A percentile compares a stretch with the other conserved stretches of the same genome.
These are phyloP conservation scores for Zoanthus solanderi DNA, from an alignment of 92 coral and sea anemone species.

Conservation along the genomic window DNA sequence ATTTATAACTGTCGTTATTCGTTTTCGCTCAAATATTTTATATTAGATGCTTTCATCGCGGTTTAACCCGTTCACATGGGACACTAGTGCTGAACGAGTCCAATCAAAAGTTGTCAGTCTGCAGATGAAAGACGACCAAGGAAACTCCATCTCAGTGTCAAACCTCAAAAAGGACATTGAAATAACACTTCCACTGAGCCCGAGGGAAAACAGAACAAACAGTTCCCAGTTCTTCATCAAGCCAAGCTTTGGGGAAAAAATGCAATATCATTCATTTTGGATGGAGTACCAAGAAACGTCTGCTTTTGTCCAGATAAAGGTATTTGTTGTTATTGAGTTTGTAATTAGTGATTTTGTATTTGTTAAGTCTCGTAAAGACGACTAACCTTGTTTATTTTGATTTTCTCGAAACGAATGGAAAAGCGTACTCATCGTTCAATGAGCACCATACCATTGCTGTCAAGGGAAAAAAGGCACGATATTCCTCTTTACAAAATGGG, in stretches of 20 bases:
- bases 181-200: conserved; percentile 53
- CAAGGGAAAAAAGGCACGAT: too few species aligned
- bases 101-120: conserved; percentile 66
- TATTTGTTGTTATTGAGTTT: neutral
- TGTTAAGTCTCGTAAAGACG: too few species aligned
- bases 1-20: neutral
- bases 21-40: neutral
- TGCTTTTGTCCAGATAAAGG: conserved; percentile 47
- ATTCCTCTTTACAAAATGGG: too few species aligned
- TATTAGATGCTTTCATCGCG: conserved; percentile 59
- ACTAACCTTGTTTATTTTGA: too few species aligned
- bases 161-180: conserved; percentile 68
- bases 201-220: neutral
- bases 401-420: too few species aligned
- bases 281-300: conserved; percentile 51
- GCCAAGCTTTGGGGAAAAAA: conserved; percentile 54
- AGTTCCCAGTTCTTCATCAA: conserved; percentile 61
- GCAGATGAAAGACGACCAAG: conserved; percentile 62
- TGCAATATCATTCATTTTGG: conserved; percentile 69
- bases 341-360: neutral
- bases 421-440: too few species aligned
- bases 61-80: conserved; percentile 88
- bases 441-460: too few species aligned
- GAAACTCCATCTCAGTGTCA: conserved; percentile 46
- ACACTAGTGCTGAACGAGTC: conserved; percentile 58